phyloP scores from a whole-genome alignment of 2,888 invertebrate genomes.

The Anodontia alba region DNA sequence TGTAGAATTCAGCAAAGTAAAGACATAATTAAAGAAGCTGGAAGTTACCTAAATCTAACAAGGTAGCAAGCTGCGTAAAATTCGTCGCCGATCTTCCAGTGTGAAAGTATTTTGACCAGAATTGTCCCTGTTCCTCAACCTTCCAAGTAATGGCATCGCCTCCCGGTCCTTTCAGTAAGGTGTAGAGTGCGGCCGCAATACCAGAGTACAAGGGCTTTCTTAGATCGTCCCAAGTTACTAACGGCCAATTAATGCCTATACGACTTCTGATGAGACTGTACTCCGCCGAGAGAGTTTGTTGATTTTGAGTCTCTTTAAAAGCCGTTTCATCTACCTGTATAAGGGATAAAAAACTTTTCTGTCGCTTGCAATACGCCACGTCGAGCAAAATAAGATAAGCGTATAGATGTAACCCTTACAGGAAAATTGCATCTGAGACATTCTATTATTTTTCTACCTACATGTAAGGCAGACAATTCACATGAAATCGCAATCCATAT shows the following conservation, averaged over 20 bases:
- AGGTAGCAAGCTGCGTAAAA: slow-evolving; percentile 60
- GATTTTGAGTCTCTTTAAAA: slow-evolving; percentile 60
- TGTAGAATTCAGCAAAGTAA: too few relatives aligned
- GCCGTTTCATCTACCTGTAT: slow-evolving; percentile 60
- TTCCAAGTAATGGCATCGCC: slow-evolving; percentile 51
- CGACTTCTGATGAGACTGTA: slow-evolving; percentile 57
- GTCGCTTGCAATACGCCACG: not conserved
- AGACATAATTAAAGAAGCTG: too few relatives aligned
- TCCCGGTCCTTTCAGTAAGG: slow-evolving; percentile 27
- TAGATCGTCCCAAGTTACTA: slow-evolving; percentile 67
- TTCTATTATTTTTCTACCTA: too few relatives aligned
- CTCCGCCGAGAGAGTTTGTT: slow-evolving; percentile 24
- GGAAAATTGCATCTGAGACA: too few relatives aligned
- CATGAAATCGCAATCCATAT: too few relatives aligned
- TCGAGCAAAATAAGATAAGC: not conserved
- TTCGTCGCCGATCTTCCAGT: slow-evolving; percentile 54
- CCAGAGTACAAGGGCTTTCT: slow-evolving; percentile 75
- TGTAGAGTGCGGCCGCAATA: slow-evolving; percentile 69
- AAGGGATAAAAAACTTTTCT: too few relatives aligned
- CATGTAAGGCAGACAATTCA: too few relatives aligned
- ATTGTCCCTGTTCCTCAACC: slow-evolving; percentile 65
- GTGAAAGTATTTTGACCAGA: slow-evolving; percentile 61
- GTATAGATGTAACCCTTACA: too few relatives aligned
- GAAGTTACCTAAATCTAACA: slow-evolving; percentile 62
- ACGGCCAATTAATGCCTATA: slow-evolving; percentile 71